Base-by-base conservation (phyloP, 2,113 vertebrate species). In the Lynx canadensis region DNA sequence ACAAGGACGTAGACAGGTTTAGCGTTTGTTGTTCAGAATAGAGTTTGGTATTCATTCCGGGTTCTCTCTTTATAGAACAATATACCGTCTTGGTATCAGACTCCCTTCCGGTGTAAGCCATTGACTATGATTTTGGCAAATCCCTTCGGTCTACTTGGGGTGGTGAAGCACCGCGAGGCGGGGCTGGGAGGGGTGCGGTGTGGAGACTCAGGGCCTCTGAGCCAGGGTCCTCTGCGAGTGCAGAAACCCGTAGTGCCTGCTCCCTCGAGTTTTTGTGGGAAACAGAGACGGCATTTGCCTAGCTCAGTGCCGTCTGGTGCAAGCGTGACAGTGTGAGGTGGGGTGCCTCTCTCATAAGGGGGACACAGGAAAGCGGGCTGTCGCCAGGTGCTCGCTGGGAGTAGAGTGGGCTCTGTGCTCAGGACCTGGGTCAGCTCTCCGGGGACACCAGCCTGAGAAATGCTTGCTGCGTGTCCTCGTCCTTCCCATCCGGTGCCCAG, bases 51-150 rank as follows among this genome's bases (percentile, higher is more conserved):
- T 65, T 45, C n/a, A 18, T 65, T 6, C 11, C 11, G 57, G 36
- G 23, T 73, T 33, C 0, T 2, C 6, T 48, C 52, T 79, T 63
- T 29, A 16, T 9, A 3, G 13, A 12, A 4, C 19, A 29, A 23
- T 21, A 11, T 5, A 0, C 60, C 0, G 3, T 31, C 38, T 15
- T 63, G 50, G 15, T 36, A 13, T 41, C 11, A 4, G 27, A 8
- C 27, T 50, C 16, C 41, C 13, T 8, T 5, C 66, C n/a, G 48
- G 6, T 7, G 5, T 25, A 7, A 65, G 71, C 65, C 13, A 0
- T 16, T 31, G 33, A 18, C 57, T 36, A 4, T 29, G 48, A 12
- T 31, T 63, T 18, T 86, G 48, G 71, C 83, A 66, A 25, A 55
- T 25, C 25, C 3, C 0, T 36, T 79, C 14, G 3, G 4, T 66